phyloP scores from a whole-genome alignment of 2,888 invertebrate species.

The Tetheella fluctuosa region DNA sequence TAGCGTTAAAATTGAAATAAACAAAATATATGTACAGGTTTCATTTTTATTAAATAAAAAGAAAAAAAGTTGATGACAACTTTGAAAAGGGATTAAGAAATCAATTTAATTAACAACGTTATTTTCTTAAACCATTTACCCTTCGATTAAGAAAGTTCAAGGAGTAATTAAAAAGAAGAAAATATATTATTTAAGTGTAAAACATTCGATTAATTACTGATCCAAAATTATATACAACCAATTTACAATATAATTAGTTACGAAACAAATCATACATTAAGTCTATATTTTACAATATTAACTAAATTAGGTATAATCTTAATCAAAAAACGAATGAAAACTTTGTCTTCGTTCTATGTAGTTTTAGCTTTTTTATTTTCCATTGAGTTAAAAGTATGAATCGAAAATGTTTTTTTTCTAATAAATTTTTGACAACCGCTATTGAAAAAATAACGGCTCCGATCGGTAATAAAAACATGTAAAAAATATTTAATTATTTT shows the following conservation, averaged over 20 bases:
- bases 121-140: background rate
- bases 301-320: slow-evolving; percentile 30
- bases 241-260: slow-evolving; percentile 71
- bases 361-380: slow-evolving; percentile 34
- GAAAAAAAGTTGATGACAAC: slow-evolving; percentile 31
- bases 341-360: slow-evolving; percentile 36
- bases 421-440: background rate
- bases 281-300: slow-evolving; percentile 51
- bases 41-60: slow-evolving; percentile 45
- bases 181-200: slow-evolving; percentile 26
- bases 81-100: slow-evolving; percentile 16
- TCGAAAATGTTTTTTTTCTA: slow-evolving; percentile 4
- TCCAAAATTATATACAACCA: slow-evolving; percentile 79
- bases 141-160: slow-evolving; percentile 29
- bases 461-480: background rate
- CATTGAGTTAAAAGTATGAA: slow-evolving; percentile 23
- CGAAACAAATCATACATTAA: slow-evolving; percentile 23
- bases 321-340: slow-evolving; percentile 35
- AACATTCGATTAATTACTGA: slow-evolving; percentile 46
- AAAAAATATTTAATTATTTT: background rate
- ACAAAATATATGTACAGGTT: slow-evolving; percentile 54
- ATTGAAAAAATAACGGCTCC: background rate
- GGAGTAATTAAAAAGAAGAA: slow-evolving; percentile 34
- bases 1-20: slow-evolving; percentile 59
- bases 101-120: slow-evolving; percentile 8